These are phyloP conservation scores for Crenichthys baileyi DNA, from an alignment of 2,797 vertebrate genomes.

Conservation along the genomic window DNA sequence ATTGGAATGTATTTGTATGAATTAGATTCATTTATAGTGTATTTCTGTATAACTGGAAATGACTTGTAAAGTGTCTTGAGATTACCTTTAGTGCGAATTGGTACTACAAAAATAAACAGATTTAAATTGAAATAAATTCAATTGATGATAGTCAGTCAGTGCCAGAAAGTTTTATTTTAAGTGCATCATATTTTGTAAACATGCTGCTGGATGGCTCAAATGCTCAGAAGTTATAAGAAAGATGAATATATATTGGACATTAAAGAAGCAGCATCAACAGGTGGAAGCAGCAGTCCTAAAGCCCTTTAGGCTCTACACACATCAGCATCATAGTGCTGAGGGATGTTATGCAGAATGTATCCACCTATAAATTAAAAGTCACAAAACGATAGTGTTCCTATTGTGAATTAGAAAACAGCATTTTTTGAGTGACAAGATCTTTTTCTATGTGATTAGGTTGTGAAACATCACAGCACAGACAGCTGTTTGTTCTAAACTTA, in stretches of 20 bases:
- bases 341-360: neutral
- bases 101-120: neutral
- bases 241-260: neutral
- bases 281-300: neutral
- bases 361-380: neutral
- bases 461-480: neutral
- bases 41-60: too few species aligned
- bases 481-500: conserved; percentile 69
- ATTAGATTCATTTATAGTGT: neutral
- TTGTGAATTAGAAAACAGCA: neutral
- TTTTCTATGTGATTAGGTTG: neutral
- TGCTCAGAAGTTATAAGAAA: neutral
- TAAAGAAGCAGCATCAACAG: neutral
- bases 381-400: neutral
- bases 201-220: neutral
- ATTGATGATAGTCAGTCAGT: neutral
- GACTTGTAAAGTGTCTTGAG: neutral
- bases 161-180: neutral
- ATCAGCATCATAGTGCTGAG: neutral
- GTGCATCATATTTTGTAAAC: neutral
- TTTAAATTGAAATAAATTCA: neutral
- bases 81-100: neutral
- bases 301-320: neutral
- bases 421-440: neutral
- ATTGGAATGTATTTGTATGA: neutral